Conservation (phyloP, 2,888 invertebrate genomes). For the Melinaea menophilus region DNA sequence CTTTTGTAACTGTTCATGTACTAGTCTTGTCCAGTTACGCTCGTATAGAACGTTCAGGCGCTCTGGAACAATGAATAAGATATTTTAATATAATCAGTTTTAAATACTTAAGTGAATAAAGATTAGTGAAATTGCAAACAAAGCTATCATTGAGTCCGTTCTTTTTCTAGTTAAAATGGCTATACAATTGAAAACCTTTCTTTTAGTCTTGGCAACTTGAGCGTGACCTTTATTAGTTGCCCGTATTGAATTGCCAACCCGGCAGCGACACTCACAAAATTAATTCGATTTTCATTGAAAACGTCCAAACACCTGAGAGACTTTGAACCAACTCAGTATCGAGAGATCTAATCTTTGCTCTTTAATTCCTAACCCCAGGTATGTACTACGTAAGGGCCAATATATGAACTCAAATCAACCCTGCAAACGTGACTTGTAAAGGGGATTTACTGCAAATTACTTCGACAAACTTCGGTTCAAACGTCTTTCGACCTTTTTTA, state of each 20-base stretch:
- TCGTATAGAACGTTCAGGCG: constrained; percentile 89
- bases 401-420: constrained; percentile 38
- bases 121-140: no score
- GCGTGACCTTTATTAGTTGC: constrained; percentile 1
- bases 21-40: constrained; percentile 89
- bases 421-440: constrained; percentile 40
- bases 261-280: constrained; percentile 23
- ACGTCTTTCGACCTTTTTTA: constrained; percentile 21
- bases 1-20: constrained; percentile 85
- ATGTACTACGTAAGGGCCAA: constrained; percentile 13
- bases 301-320: constrained; percentile 25
- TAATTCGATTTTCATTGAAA: constrained; percentile 34
- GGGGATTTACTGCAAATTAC: constrained; percentile 50
- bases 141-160: no score
- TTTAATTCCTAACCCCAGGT: constrained; percentile 39
- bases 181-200: not conserved
- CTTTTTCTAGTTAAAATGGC: no score
- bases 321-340: constrained; percentile 48
- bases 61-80: constrained; percentile 71
- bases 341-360: constrained; percentile 58
- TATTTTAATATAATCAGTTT: not conserved
- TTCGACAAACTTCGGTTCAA: constrained; percentile 29
- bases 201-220: constrained; percentile 4
- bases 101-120: no score
- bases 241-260: constrained; percentile 19